phyloP scores from a whole-genome alignment of 2,797 vertebrate genomes.

The Diplodus puntazzo region DNA sequence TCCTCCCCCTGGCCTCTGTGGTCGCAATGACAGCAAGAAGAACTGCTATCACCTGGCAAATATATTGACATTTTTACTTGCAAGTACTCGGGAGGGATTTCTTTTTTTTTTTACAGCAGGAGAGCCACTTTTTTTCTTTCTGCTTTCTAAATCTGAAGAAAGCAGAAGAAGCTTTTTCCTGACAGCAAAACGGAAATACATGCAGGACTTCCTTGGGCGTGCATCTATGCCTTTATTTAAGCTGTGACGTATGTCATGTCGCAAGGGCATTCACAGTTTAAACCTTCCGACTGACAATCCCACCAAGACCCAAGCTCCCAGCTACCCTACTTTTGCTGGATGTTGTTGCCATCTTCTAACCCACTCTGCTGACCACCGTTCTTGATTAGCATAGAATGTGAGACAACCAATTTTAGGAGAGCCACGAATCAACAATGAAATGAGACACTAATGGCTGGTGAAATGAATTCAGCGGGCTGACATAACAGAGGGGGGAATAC shows the following conservation, averaged over 20 bases:
- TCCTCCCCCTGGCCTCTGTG: conserved; percentile 19
- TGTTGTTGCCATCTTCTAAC: conserved; percentile 19
- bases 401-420: conserved; percentile 62
- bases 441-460: conserved; percentile 72
- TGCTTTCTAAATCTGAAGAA: conserved; percentile 15
- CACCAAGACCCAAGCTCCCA: conserved; percentile 20
- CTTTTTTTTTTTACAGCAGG: not conserved
- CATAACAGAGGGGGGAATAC: conserved; percentile 78
- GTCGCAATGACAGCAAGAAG: conserved; percentile 30
- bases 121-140: not conserved
- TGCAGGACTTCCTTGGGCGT: conserved; percentile 4
- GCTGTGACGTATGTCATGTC: conserved; percentile 10
- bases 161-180: conserved; percentile 5
- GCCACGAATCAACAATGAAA: conserved; percentile 70
- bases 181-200: conserved; percentile 11
- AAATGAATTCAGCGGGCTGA: conserved; percentile 75
- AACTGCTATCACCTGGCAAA: conserved; percentile 1
- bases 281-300: conserved; percentile 19
- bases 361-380: conserved; percentile 39
- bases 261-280: conserved; percentile 11
- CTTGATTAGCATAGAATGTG: conserved; percentile 56
- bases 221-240: conserved; percentile 12
- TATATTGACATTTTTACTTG: not conserved
- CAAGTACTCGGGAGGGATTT: not conserved
- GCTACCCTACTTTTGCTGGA: conserved; percentile 4